phyloP scores from a whole-genome alignment of 2,888 invertebrate species.

The Dexiosoma caninum region DNA sequence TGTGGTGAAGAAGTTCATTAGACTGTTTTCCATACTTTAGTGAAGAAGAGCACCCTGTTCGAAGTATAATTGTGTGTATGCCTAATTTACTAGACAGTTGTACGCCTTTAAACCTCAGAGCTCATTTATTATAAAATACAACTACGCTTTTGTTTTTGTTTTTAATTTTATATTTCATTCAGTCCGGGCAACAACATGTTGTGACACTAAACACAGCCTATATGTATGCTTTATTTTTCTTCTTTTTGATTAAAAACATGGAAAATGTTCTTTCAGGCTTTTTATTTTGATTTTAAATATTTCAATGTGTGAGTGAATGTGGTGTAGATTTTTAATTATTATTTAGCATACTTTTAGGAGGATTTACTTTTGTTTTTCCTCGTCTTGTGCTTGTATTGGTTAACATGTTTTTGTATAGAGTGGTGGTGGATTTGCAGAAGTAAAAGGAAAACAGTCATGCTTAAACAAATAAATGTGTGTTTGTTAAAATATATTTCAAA shows the following conservation, averaged over 20 bases:
- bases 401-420: neutral
- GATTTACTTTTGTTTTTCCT: slow-evolving; percentile 29
- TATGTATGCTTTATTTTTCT: slow-evolving; percentile 14
- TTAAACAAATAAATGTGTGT: slow-evolving; percentile 17
- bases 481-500: slow-evolving; percentile 17
- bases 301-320: neutral
- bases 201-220: slow-evolving; percentile 47
- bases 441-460: slow-evolving; percentile 8
- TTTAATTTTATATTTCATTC: neutral
- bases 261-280: slow-evolving; percentile 21
- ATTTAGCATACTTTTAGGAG: slow-evolving; percentile 50
- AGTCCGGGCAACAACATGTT: slow-evolving; percentile 45
- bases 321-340: slow-evolving; percentile 36
- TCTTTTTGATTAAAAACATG: neutral
- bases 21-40: neutral
- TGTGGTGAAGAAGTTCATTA: slow-evolving; percentile 57
- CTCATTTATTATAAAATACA: slow-evolving; percentile 75
- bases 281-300: slow-evolving; percentile 1
- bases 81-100: slow-evolving; percentile 77
- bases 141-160: slow-evolving; percentile 41
- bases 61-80: slow-evolving; percentile 64
- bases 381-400: slow-evolving; percentile 2
- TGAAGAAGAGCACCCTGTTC: neutral
- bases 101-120: slow-evolving; percentile 76
- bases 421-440: slow-evolving; percentile 5